Base-by-base conservation (phyloP, 2,113 vertebrate genomes). In the Saguinus midas region DNA sequence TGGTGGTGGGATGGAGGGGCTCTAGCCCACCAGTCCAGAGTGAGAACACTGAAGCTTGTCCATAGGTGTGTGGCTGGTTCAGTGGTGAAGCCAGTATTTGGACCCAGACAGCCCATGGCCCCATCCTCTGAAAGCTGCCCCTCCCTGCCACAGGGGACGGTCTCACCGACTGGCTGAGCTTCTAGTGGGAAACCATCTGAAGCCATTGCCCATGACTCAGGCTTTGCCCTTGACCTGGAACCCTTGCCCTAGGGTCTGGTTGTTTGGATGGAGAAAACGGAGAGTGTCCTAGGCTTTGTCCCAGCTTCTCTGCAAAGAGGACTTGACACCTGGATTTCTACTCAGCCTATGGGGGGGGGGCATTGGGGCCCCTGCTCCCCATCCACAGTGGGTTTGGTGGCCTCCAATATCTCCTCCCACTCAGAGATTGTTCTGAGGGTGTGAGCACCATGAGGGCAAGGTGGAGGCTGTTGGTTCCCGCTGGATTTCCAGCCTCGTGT, bases 11-110 rank as follows among this genome's bases (percentile, higher is more conserved):
- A 1, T 1, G 32, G 81, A 13, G 27, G 16, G 7, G 25, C 66
- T 45, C 0, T 6, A 3, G 21, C 70, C 50, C 14, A 2, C 29
- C 0, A 9, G 12, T 1, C 1, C 14, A 17, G 8, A 37, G 13
- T 0, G 13, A 52, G 48, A 27, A 10, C 6, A 0, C 8, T 6
- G 79, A n/a, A 68, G n/a, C 55, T 21, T 12, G 45, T 58, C 23
- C 23, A 6, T 11, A 20, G 40, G 37, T 27, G 0, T 4, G 12
- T 3, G 0, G 13, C 1, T 29, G 17, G 40, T 37, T 64, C 11
- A 0, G 6, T 0, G 12, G 75, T 8, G 66, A 17, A 17, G 23
- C 18, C 32, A 3, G 82, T 13, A 4, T 14, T 23, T 29, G 27
- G 37, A 40, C 8, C 2, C 8, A 66, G 29, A 18, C 1, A 5